Evolutionary conservation across 2,888 invertebrate genomes (phyloP), one percentile per base, ranked within the genome.

Genomic region (Chalcis sispes): DNA sequence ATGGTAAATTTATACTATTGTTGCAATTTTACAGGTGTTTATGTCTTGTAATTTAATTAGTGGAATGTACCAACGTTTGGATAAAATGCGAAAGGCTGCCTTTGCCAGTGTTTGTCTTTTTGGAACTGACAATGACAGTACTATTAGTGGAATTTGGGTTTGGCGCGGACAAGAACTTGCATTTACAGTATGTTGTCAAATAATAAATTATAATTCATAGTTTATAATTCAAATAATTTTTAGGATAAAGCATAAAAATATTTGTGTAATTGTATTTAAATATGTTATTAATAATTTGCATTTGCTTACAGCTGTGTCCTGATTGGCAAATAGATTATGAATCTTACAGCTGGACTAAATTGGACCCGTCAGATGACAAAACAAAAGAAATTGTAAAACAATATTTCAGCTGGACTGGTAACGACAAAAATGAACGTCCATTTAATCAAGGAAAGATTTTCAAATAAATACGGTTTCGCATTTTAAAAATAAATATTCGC

Each of bases 371-470:
- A 79, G 91, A 91, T 70, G 93, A 93, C 72, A 94, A 95, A 85
- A 97, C 97, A 70, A 98, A 97, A 91, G 91, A 94, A 82, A 89
- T 97, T 72, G 96, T 99, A 15, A 90, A 93, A 80, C 94, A 97
- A 85, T 98, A 98, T 90, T 95, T 98, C 90, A 92, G 95, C 54
- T 98, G 97, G 97, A 91, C 92, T 82, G 98, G 98, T 79, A 89
- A 91, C 23, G 97, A 98, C 89, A 95, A 95, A 88, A 89, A 92
- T 66, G 98, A 97, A 76, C 95, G 98, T 88, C 92, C 94, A 88
- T 98, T 98, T 92, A 98, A 98, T 91, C 97, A 99, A 92, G 99
- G 99, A 90, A 99, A 99, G 92, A 95, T 99, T 90, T 99, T 98
- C 92, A 99, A 99, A 91, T 99, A 93, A 92, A 93, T 92, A 86